Percentiles rank a stretch among this genome's conserved stretches.
Evolutionary conservation across 2,113 vertebrate species (phyloP).

Genomic region (Sardina pilchardus): DNA sequence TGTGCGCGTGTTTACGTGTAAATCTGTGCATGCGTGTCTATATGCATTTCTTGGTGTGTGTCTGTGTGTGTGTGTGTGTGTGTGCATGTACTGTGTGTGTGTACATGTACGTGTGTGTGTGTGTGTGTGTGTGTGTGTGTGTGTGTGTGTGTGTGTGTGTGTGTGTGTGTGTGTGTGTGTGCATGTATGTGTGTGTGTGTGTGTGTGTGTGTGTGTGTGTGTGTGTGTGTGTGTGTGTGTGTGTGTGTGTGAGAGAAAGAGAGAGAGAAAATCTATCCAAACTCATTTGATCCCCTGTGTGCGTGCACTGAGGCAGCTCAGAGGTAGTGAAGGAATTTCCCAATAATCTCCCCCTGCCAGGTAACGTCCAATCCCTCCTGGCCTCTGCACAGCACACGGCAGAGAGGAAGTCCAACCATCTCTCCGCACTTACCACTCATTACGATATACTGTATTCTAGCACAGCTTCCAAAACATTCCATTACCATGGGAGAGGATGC

Average conservation of each 20-base stretch:
- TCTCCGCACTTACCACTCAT: not conserved
- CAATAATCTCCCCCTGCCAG: not conserved
- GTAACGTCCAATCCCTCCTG: not conserved
- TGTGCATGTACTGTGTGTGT: not conserved
- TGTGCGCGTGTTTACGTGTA: not conserved
- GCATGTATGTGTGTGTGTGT: not conserved
- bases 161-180: not conserved
- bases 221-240: not conserved
- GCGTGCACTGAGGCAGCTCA: not conserved
- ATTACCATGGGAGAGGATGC: not conserved
- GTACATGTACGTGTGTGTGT: not conserved
- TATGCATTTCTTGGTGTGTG: not conserved
- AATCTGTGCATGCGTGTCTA: not conserved
- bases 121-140: not conserved
- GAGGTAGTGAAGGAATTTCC: not conserved
- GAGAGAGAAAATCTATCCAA: not conserved
- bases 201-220: not conserved
- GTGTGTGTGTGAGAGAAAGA: not conserved
- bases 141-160: not conserved
- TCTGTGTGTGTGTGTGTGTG: not conserved
- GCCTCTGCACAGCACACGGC: not conserved
- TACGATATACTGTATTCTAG: not conserved
- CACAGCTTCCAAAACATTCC: not conserved
- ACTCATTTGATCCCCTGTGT: not conserved
- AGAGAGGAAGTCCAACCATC: not conserved